phyloP scores from a whole-genome alignment of 2,888 invertebrate genomes.

The Homarus gammarus region DNA sequence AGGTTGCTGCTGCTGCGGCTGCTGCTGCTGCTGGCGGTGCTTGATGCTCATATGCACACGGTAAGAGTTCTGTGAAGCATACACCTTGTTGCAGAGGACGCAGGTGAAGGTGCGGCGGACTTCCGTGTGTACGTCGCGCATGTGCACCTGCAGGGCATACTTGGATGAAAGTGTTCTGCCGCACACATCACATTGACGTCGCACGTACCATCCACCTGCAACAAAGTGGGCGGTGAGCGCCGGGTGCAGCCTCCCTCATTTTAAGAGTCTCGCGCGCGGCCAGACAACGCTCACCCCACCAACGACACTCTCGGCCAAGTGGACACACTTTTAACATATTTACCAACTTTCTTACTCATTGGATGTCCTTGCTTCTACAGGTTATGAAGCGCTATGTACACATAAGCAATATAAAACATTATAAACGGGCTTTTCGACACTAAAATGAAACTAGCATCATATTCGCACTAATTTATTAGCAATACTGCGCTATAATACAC shows the following conservation, averaged over 20 bases:
- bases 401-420: slow-evolving; percentile 8
- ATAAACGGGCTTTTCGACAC: not conserved
- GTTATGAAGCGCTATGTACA: not conserved
- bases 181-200: slow-evolving; percentile 71
- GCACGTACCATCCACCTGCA: slow-evolving; percentile 73
- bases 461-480: slow-evolving; percentile 55
- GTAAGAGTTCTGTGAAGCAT: slow-evolving; percentile 78
- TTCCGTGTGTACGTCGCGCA: slow-evolving; percentile 72
- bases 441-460: slow-evolving; percentile 47
- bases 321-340: not conserved
- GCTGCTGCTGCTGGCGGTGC: slow-evolving; percentile 64
- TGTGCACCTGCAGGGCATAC: slow-evolving; percentile 74
- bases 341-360: not conserved
- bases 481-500: slow-evolving; percentile 64
- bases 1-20: slow-evolving; percentile 46
- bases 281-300: slow-evolving; percentile 10
- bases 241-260: not conserved
- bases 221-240: slow-evolving; percentile 62
- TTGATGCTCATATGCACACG: slow-evolving; percentile 75
- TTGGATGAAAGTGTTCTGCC: slow-evolving; percentile 73
- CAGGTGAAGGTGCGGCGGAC: slow-evolving; percentile 78
- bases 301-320: not conserved
- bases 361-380: not conserved
- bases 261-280: slow-evolving; percentile 11
- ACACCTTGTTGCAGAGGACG: slow-evolving; percentile 81